Evolutionary conservation across 1,140 invertebrate genomes (phyloP).

Genomic region (Eumaeus atala): DNA sequence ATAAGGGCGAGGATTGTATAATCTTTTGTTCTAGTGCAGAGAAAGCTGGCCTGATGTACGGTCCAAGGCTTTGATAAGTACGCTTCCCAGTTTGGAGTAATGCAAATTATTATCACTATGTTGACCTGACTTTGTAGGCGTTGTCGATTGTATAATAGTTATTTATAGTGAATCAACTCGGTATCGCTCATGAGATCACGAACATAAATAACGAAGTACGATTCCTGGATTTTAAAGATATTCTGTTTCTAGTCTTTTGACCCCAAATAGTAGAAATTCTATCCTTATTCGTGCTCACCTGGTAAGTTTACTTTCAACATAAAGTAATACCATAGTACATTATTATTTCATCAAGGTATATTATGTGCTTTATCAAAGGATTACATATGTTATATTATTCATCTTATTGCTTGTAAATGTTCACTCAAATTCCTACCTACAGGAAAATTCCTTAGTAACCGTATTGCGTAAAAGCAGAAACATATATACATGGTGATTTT

Average conservation of each 20-base stretch:
- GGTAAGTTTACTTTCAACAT: background rate
- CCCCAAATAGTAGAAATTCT: conserved; percentile 7
- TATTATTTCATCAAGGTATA: too few relatives aligned
- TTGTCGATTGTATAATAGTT: conserved; percentile 47
- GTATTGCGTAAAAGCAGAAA: conserved; percentile 2
- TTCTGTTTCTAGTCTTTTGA: conserved; percentile 19
- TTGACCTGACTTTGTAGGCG: conserved; percentile 50
- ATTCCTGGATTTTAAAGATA: conserved; percentile 28
- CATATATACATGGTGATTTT: too few relatives aligned
- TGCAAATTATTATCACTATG: conserved; percentile 60
- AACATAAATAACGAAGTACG: conserved; percentile 27
- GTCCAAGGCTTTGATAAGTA: conserved; percentile 45
- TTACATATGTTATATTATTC: too few relatives aligned
- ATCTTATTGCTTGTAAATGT: too few relatives aligned
- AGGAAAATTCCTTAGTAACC: too few relatives aligned
- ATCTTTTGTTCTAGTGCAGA: conserved; percentile 26
- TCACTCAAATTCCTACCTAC: too few relatives aligned
- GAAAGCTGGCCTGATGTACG: conserved; percentile 54
- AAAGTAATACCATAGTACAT: background rate
- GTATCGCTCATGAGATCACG: conserved; percentile 33
- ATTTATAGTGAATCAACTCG: conserved; percentile 32
- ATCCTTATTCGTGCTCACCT: conserved; percentile 1
- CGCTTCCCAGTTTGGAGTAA: conserved; percentile 48
- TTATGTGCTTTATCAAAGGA: too few relatives aligned
- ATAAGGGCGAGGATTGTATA: conserved; percentile 22